phyloP scores from a whole-genome alignment of 1,140 invertebrate species.

The Helicoverpa armigera region DNA sequence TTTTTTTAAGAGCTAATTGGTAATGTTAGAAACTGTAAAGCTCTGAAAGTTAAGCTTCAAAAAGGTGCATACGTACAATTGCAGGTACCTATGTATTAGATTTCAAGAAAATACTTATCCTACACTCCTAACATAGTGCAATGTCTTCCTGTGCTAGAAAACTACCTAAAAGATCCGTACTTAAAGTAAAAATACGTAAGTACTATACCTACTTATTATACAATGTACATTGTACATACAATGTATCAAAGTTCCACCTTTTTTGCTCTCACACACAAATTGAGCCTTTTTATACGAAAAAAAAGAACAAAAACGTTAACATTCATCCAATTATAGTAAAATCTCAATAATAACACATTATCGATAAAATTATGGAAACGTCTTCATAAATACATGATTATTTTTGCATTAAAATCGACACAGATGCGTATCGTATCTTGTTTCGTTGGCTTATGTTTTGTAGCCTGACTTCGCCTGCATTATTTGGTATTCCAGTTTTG shows the following conservation, averaged over 20 bases:
- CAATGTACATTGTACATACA: neutral
- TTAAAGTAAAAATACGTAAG: neutral
- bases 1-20: too few relatives aligned
- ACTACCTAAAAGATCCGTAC: too few relatives aligned
- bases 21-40: too few relatives aligned
- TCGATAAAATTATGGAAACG: slow-evolving; percentile 48
- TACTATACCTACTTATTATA: neutral
- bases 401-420: slow-evolving; percentile 38
- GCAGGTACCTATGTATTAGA: too few relatives aligned
- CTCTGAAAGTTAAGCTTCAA: too few relatives aligned
- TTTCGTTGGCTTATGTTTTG: neutral
- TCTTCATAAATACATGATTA: slow-evolving; percentile 47
- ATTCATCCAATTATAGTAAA: slow-evolving; percentile 40
- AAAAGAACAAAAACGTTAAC: slow-evolving; percentile 11
- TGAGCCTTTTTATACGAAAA: slow-evolving; percentile 16
- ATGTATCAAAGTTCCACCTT: neutral
- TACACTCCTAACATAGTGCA: too few relatives aligned
- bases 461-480: neutral
- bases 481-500: neutral
- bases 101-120: too few relatives aligned
- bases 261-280: neutral
- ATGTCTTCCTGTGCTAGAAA: too few relatives aligned
- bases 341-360: slow-evolving; percentile 38
- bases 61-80: too few relatives aligned
- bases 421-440: slow-evolving; percentile 3